These are phyloP conservation scores for Gambelia wislizenii DNA, from an alignment of 2,797 vertebrate species.

Conservation along the genomic window DNA sequence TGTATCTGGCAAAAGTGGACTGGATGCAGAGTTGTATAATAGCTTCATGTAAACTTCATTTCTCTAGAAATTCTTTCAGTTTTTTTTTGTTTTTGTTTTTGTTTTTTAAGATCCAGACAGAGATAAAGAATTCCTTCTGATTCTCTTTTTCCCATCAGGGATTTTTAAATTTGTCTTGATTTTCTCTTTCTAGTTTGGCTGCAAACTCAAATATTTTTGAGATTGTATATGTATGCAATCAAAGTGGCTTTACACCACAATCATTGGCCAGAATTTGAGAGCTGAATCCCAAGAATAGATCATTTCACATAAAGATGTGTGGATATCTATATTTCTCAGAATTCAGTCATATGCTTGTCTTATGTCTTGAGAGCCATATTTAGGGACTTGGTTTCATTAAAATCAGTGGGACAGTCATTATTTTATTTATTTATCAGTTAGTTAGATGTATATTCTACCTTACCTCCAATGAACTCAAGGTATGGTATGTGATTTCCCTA, in stretches of 20 bases:
- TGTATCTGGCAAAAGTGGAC: background rate
- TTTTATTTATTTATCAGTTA: background rate
- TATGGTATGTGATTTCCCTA: no score
- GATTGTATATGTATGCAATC: background rate
- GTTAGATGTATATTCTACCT: no score
- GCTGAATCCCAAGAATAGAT: background rate
- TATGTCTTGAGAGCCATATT: background rate
- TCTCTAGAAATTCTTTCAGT: background rate
- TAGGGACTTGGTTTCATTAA: background rate
- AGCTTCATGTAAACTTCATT: background rate
- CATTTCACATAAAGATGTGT: background rate
- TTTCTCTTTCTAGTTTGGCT: background rate
- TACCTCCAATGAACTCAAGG: no score
- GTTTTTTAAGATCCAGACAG: no score
- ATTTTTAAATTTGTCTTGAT: constrained; percentile 8
- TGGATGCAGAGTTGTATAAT: background rate
- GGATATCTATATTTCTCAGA: background rate
- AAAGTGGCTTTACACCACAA: constrained; percentile 25
- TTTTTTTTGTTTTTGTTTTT: background rate
- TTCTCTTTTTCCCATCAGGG: background rate
- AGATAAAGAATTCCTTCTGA: background rate
- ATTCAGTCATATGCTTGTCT: background rate
- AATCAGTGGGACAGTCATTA: background rate
- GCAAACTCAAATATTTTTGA: background rate
- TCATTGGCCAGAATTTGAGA: background rate